Percentiles rank a stretch among this genome's conserved stretches.
Evolutionary conservation across 2,888 invertebrate genomes (phyloP).

Genomic region (Gastrophysa polygoni): DNA sequence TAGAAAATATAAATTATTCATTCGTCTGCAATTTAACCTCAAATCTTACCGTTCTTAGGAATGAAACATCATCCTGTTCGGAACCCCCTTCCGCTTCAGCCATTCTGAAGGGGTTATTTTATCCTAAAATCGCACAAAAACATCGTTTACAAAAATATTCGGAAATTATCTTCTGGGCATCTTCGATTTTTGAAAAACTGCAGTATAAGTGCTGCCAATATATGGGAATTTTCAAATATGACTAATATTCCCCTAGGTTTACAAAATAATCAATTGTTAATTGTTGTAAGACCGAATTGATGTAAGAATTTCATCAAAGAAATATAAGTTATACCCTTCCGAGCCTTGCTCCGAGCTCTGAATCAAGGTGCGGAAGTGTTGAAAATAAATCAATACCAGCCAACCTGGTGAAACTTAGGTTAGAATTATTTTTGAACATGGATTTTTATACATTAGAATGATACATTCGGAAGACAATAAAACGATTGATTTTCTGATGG

Average conservation of each 20-base stretch:
- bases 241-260: too few species aligned
- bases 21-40: conserved; percentile 28
- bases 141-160: conserved; percentile 18
- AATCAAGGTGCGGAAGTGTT: neutral
- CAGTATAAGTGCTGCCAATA: conserved; percentile 32
- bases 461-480: too few species aligned
- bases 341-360: too few species aligned
- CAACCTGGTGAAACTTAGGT: neutral
- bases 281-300: too few species aligned
- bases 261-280: too few species aligned
- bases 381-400: neutral
- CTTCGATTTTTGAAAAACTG: conserved; percentile 24
- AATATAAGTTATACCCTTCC: too few species aligned
- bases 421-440: neutral
- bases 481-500: too few species aligned
- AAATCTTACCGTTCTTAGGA: conserved; percentile 93
- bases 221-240: too few species aligned
- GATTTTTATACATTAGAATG: neutral
- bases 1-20: conserved; percentile 20
- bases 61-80: conserved; percentile 99
- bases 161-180: neutral
- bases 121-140: conserved; percentile 37
- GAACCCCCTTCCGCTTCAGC: conserved; percentile 95
- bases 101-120: conserved; percentile 63
- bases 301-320: too few species aligned